phyloP scores from a whole-genome alignment of 1,140 invertebrate species.

The Drosophila biarmipes region DNA sequence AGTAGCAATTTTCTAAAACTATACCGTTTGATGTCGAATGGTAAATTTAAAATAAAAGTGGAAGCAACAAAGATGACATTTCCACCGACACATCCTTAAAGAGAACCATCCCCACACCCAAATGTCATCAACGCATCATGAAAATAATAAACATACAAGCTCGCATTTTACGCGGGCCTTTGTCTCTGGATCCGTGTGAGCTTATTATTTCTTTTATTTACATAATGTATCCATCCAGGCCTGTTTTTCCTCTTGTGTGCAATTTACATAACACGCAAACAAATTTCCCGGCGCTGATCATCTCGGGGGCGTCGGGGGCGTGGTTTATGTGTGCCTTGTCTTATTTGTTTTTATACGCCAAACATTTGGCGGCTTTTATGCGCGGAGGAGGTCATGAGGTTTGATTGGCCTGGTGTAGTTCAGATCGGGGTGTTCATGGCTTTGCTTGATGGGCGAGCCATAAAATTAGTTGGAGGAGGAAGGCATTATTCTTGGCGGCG shows the following conservation, averaged over 20 bases:
- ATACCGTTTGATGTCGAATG: conserved; percentile 1
- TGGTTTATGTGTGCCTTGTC: conserved; percentile 78
- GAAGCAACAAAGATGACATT: background rate
- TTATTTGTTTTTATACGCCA: conserved; percentile 74
- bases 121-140: conserved; percentile 76
- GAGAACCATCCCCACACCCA: conserved; percentile 18
- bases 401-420: conserved; percentile 77
- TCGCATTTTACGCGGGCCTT: conserved; percentile 23
- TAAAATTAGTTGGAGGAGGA: conserved; percentile 64
- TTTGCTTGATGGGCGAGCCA: conserved; percentile 61
- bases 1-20: too few relatives aligned
- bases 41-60: background rate
- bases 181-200: conserved; percentile 26
- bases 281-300: conserved; percentile 65
- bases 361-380: conserved; percentile 49
- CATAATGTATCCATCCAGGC: conserved; percentile 69
- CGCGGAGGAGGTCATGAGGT: conserved; percentile 52
- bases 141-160: conserved; percentile 63
- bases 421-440: conserved; percentile 33
- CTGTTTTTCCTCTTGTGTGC: conserved; percentile 64
- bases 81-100: conserved; percentile 14
- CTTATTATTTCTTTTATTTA: conserved; percentile 83
- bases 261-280: conserved; percentile 82
- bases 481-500: conserved; percentile 4
- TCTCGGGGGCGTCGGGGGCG: conserved; percentile 35